Conservation (phyloP, 2,797 vertebrate genomes). For the Triplophysa bombifrons region DNA sequence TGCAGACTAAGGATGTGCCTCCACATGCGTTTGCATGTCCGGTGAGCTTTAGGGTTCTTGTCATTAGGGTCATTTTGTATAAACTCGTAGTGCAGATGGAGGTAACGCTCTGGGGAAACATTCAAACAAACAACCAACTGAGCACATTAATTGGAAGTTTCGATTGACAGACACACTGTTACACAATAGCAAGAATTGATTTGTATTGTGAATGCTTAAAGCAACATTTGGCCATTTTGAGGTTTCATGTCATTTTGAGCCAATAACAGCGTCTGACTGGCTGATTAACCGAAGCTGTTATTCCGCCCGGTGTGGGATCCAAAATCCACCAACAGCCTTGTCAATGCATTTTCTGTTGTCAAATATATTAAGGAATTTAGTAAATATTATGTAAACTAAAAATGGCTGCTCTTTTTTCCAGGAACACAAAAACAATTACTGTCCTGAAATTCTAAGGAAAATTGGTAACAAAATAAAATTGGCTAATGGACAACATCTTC, state of each 20-base stretch:
- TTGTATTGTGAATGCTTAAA: not conserved
- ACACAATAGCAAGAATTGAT: not conserved
- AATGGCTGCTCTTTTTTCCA: not conserved
- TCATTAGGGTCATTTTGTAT: slow-evolving; percentile 69
- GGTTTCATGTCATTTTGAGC: not conserved
- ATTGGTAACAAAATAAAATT: too few species aligned
- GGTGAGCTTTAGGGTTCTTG: slow-evolving; percentile 43
- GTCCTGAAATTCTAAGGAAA: too few species aligned
- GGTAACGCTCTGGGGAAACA: not conserved
- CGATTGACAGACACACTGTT: not conserved
- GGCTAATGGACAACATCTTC: too few species aligned
- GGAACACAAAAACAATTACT: not conserved
- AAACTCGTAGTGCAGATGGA: not conserved
- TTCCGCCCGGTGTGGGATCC: not conserved
- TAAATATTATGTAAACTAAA: not conserved
- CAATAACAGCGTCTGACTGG: not conserved
- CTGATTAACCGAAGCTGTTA: not conserved
- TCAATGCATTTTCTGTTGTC: not conserved
- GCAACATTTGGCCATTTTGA: not conserved
- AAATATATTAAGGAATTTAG: not conserved
- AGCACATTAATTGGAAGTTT: not conserved
- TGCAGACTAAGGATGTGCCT: slow-evolving; percentile 44
- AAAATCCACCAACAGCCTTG: not conserved
- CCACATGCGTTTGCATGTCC: slow-evolving; percentile 29
- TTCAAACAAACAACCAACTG: not conserved